These are phyloP conservation scores for Hydropotes inermis DNA, from an alignment of 2,113 vertebrate species.

Conservation along the genomic window DNA sequence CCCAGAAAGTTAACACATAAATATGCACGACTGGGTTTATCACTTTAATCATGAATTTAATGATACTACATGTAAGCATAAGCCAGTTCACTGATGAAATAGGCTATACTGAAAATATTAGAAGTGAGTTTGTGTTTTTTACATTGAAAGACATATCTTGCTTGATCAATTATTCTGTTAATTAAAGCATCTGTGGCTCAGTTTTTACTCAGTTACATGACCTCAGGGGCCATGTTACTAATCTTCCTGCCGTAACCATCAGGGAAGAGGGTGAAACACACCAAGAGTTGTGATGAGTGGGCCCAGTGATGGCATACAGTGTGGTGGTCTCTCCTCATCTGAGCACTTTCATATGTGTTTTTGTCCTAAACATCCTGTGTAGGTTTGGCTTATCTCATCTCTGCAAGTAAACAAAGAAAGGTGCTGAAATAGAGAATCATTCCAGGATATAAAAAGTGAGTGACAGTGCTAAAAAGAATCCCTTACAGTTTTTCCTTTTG, in stretches of 20 bases:
- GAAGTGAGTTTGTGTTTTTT: neutral
- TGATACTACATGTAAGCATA: neutral
- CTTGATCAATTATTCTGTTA: neutral
- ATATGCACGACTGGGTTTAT: constrained; percentile 13
- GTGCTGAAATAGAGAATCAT: neutral
- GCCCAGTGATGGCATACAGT: neutral
- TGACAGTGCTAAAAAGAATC: neutral
- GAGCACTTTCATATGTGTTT: neutral
- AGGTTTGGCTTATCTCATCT: neutral
- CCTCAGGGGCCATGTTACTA: neutral
- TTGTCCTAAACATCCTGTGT: neutral
- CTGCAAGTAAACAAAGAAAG: neutral
- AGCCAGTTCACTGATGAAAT: neutral
- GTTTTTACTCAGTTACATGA: neutral
- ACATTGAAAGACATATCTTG: neutral
- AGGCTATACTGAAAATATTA: neutral
- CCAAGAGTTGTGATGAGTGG: neutral
- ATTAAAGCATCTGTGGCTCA: neutral
- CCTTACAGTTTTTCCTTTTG: neutral
- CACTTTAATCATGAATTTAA: neutral
- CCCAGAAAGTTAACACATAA: constrained; percentile 53
- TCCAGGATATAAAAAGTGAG: neutral
- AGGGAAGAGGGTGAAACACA: neutral
- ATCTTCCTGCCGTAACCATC: neutral
- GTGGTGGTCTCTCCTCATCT: neutral